These are phyloP conservation scores for Pelagia noctiluca DNA, from an alignment of 30 jellyfish, hydroid and myxozoan species.

Conservation along the genomic window DNA sequence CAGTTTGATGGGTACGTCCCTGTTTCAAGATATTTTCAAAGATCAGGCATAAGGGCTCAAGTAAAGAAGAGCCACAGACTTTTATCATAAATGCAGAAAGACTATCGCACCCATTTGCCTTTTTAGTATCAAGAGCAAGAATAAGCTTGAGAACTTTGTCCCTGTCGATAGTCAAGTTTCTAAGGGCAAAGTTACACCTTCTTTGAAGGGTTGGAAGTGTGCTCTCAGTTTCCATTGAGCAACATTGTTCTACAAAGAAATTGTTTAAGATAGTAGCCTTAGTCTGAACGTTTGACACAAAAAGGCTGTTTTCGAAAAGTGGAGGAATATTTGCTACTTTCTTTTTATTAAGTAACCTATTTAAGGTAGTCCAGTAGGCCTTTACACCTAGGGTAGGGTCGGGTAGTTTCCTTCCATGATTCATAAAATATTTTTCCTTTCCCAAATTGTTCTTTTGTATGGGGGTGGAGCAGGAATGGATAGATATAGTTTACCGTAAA, in stretches of 20 bases:
- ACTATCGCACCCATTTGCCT: conserved; percentile 47
- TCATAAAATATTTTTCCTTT: conserved; percentile 52
- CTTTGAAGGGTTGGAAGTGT: conserved; percentile 10
- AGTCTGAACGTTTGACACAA: conserved; percentile 23
- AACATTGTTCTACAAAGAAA: conserved; percentile 27
- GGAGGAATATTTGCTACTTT: conserved; percentile 14
- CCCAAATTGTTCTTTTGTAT: conserved; percentile 61
- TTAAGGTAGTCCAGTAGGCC: conserved; percentile 20
- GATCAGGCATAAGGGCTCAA: conserved; percentile 17
- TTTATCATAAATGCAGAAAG: conserved; percentile 23
- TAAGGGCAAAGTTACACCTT: neutral
- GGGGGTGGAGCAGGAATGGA: conserved; percentile 63
- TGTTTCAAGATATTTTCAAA: no score
- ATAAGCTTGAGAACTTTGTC: no score
- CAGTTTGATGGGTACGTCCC: conserved; percentile 16
- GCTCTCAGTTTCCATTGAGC: conserved; percentile 29
- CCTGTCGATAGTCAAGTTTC: neutral
- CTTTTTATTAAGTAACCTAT: conserved; percentile 32
- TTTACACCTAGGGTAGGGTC: conserved; percentile 22
- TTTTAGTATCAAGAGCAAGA: conserved; percentile 10
- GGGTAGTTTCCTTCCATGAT: conserved; percentile 44
- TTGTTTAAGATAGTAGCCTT: conserved; percentile 21
- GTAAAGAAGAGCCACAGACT: conserved; percentile 10
- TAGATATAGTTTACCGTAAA: no score
- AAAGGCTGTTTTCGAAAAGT: conserved; percentile 5